Evolutionary conservation across 2,113 vertebrate genomes (phyloP).

Genomic region (Galeopterus variegatus): DNA sequence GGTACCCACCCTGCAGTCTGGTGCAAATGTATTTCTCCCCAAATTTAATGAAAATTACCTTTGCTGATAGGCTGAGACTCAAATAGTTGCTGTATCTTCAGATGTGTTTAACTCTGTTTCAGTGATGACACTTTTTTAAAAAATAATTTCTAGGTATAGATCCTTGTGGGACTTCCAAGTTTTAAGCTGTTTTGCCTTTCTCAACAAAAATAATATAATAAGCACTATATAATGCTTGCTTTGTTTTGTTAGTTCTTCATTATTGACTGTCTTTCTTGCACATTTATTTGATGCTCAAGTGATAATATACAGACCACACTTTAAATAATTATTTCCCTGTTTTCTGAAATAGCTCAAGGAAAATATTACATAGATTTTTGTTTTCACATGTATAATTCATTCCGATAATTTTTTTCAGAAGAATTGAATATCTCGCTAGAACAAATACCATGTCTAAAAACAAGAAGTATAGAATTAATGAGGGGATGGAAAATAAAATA

Average conservation of each 20-base stretch:
- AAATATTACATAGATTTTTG: constrained; percentile 22
- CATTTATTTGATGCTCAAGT: constrained; percentile 17
- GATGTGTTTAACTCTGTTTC: not conserved
- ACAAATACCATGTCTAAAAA: not conserved
- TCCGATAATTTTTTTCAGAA: not conserved
- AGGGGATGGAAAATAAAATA: not conserved
- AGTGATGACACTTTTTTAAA: not conserved
- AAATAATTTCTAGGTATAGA: constrained; percentile 26
- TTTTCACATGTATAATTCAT: constrained; percentile 37
- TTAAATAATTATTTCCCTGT: constrained; percentile 14
- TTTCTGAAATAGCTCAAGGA: not conserved
- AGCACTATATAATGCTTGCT: not conserved
- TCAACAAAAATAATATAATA: constrained; percentile 2
- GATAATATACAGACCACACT: not conserved
- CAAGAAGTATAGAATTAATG: not conserved
- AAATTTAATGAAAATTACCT: constrained; percentile 52
- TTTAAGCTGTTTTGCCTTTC: constrained; percentile 39
- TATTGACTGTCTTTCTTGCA: not conserved
- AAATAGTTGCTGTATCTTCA: not conserved
- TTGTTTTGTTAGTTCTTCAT: constrained; percentile 29
- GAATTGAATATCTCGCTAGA: not conserved
- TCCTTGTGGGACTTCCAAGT: constrained; percentile 4
- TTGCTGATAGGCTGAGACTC: not conserved
- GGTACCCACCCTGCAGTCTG: not conserved
- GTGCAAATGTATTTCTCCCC: not conserved